Conservation (phyloP, 2,888 invertebrate species). For the Ormyrus thymus region DNA sequence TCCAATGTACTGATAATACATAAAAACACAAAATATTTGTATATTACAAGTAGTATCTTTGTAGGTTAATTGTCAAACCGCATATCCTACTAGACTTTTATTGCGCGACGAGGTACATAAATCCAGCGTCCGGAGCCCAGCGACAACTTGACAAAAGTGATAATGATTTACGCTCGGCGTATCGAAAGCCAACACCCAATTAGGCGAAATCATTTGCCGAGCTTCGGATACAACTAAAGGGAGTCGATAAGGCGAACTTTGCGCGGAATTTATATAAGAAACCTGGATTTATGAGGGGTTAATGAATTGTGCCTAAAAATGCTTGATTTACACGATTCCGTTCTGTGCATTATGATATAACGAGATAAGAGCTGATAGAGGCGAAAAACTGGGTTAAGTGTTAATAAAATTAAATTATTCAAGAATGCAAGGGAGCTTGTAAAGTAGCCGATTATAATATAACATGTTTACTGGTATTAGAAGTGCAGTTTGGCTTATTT, state of each 20-base stretch:
- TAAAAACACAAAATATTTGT: background rate
- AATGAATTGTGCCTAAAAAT: no score
- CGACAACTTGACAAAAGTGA: slow-evolving; percentile 13
- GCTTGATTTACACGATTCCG: no score
- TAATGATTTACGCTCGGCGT: slow-evolving; percentile 32
- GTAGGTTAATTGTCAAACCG: slow-evolving; percentile 32
- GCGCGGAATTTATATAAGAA: no score
- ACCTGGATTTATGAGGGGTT: no score
- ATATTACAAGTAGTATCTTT: background rate
- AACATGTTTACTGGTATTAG: no score
- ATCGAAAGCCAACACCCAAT: slow-evolving; percentile 25
- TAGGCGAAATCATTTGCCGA: slow-evolving; percentile 37
- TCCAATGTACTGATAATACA: background rate
- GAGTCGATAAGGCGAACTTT: no score
- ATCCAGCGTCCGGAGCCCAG: background rate
- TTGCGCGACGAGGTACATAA: slow-evolving; percentile 11
- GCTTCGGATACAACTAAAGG: background rate
- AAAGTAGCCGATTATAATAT: no score
- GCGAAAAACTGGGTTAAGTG: background rate
- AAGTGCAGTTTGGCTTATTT: no score
- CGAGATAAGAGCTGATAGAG: background rate
- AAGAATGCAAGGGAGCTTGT: no score
- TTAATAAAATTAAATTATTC: no score
- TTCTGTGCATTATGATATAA: no score
- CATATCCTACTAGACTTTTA: background rate